phyloP scores from a whole-genome alignment of 2,888 invertebrate genomes.

The Philereme transversata region DNA sequence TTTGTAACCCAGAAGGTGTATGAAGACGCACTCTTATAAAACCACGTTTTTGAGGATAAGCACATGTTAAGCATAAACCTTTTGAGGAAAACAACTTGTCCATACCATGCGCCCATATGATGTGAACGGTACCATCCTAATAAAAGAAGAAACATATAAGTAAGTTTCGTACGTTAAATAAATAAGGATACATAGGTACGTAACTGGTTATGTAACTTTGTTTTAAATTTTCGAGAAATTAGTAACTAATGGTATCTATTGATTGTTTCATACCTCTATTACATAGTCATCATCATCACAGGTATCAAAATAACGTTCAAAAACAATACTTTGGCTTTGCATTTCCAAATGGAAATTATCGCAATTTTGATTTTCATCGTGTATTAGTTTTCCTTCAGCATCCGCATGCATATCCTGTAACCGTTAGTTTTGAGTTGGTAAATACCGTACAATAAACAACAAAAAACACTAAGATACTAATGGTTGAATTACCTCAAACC shows the following conservation, averaged over 20 bases:
- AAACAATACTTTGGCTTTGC: slow-evolving; percentile 88
- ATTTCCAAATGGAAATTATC: slow-evolving; percentile 81
- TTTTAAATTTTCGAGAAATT: too few species aligned
- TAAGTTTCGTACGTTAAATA: too few species aligned
- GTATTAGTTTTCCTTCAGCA: slow-evolving; percentile 85
- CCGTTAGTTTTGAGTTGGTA: background rate
- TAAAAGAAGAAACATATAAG: background rate
- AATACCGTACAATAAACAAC: too few species aligned
- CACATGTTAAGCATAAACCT: slow-evolving; percentile 85
- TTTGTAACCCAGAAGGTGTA: slow-evolving; percentile 66
- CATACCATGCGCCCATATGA: slow-evolving; percentile 92
- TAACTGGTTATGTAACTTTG: background rate
- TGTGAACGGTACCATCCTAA: slow-evolving; percentile 94
- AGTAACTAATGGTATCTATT: background rate
- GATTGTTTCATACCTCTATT: slow-evolving; percentile 85
- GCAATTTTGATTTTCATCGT: slow-evolving; percentile 91
- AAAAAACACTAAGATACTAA: too few species aligned
- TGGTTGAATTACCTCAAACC: too few species aligned
- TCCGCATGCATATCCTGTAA: slow-evolving; percentile 89
- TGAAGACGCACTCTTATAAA: slow-evolving; percentile 90
- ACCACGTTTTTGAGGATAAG: slow-evolving; percentile 84
- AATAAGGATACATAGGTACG: too few species aligned
- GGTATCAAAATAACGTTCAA: slow-evolving; percentile 92
- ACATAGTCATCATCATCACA: slow-evolving; percentile 94
- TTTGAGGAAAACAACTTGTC: slow-evolving; percentile 88